Base-by-base conservation (phyloP, 2,113 vertebrate genomes). In the Oreochromis tanganicae region DNA sequence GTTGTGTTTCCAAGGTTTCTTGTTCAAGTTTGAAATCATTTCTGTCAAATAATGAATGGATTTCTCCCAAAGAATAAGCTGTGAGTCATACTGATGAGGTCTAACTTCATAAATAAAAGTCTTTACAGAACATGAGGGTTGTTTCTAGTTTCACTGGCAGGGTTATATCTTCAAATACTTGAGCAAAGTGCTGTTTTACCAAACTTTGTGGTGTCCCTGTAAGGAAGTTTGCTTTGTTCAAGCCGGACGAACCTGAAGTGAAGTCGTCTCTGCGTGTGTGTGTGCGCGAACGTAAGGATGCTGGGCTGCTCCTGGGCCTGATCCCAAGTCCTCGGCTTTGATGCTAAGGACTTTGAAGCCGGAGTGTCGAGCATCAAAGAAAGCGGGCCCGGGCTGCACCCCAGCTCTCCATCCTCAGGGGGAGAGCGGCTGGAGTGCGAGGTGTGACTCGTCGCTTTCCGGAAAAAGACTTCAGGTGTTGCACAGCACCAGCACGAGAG, bases 281-380 rank as follows among this genome's bases (percentile, higher is more conserved):
- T 41, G 63, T 10, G 29, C 6, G 9, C 7, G 1, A n/a, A 52
- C 17, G 48, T 79, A 79, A 83, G 71, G 88, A 89, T 68, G 79
- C 78, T 17, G 24, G 82, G 78, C 61, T 52, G 82, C 85, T 87
- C 79, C 87, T 81, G 71, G 87, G 85, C 73, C 82, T 29, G 82
- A 85, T 81, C 85, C 86, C 86, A 92, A 82, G 63, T 86, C 68
- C 41, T 27, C 12, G 0, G 89, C 90, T 95, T 93, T 92, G 89
- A 94, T 89, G 88, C 82, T 4, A 43, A 82, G 27, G 87, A 88
- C 91, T 92, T 92, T 92, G 84, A 94, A 89, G 90, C 83, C 8
- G 6, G 43, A 86, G 86, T 81, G 89, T 90, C 54, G 85, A 84
- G 87, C 89, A 91, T 93, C 85, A 93, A 94, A 92, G 87, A 88